These are phyloP conservation scores for Oreotrochilus melanogaster DNA, from an alignment of 2,113 vertebrate species.

Conservation along the genomic window DNA sequence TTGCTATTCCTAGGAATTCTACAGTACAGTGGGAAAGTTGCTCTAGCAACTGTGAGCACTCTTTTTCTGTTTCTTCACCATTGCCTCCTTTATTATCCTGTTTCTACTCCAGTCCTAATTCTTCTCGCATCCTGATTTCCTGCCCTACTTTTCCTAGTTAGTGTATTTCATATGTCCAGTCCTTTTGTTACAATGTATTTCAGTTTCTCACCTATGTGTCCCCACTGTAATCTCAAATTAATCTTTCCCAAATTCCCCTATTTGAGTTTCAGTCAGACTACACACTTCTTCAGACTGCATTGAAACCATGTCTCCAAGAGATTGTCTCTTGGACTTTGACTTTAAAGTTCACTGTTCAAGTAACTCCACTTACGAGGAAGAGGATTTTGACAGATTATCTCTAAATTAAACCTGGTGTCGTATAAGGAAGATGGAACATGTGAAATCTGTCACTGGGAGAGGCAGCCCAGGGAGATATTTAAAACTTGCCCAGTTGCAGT, in stretches of 20 bases:
- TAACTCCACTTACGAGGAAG: neutral
- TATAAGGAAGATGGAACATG: neutral
- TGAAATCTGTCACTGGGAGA: neutral
- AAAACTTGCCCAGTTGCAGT: too few species aligned
- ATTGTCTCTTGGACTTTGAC: neutral
- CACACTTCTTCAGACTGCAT: neutral
- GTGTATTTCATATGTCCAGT: neutral
- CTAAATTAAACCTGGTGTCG: neutral
- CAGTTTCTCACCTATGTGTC: neutral
- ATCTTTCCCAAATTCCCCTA: neutral
- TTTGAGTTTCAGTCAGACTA: neutral
- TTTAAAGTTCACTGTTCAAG: neutral
- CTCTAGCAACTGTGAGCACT: slow-evolving; percentile 8
- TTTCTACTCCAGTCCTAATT: neutral
- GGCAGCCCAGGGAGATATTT: too few species aligned
- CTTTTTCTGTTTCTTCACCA: neutral
- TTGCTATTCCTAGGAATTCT: neutral
- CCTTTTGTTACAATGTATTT: neutral
- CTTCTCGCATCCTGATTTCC: slow-evolving; percentile 16
- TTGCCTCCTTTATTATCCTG: neutral
- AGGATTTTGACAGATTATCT: neutral
- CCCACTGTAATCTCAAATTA: too few species aligned
- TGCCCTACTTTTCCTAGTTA: slow-evolving; percentile 11
- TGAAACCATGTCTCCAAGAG: neutral
- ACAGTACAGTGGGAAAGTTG: neutral